Percentiles rank a stretch among this genome's conserved stretches.
These are phyloP conservation scores for Coleophora deauratella DNA, from an alignment of 2,888 invertebrate species.

Conservation along the genomic window DNA sequence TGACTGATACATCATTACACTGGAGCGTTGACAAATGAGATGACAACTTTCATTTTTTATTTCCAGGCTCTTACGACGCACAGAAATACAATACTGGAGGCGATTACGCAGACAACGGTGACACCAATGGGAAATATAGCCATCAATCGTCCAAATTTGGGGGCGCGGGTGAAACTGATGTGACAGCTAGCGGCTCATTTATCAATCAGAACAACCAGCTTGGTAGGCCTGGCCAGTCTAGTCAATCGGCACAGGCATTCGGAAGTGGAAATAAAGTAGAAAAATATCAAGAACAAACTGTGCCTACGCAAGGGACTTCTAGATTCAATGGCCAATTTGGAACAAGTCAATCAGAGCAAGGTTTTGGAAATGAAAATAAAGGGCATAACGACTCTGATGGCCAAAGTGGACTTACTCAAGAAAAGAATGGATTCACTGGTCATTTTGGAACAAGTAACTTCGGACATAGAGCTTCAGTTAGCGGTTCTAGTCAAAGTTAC, in stretches of 20 bases:
- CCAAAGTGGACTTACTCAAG: neutral
- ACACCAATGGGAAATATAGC: constrained; percentile 35
- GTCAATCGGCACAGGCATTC: neutral
- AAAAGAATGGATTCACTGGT: neutral
- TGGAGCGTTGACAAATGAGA: constrained; percentile 51
- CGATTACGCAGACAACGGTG: constrained; percentile 45
- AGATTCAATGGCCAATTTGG: neutral
- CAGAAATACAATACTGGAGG: constrained; percentile 56
- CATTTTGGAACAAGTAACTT: neutral
- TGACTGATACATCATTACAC: constrained; percentile 36
- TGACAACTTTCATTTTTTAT: constrained; percentile 64
- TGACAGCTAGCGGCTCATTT: constrained; percentile 32
- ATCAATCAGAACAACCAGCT: constrained; percentile 40
- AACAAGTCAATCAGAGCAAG: neutral
- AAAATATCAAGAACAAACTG: too few relatives aligned
- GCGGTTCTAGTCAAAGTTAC: neutral
- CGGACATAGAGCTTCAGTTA: neutral
- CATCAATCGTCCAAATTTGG: constrained; percentile 37
- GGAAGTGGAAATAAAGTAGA: too few relatives aligned
- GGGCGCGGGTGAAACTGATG: constrained; percentile 32
- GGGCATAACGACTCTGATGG: too few relatives aligned
- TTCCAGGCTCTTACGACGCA: constrained; percentile 65
- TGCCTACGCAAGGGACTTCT: neutral
- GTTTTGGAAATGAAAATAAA: neutral
- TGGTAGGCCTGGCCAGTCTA: constrained; percentile 18